Evolutionary conservation across 1,140 invertebrate species (phyloP).

Genomic region (Lepidurus couesii): DNA sequence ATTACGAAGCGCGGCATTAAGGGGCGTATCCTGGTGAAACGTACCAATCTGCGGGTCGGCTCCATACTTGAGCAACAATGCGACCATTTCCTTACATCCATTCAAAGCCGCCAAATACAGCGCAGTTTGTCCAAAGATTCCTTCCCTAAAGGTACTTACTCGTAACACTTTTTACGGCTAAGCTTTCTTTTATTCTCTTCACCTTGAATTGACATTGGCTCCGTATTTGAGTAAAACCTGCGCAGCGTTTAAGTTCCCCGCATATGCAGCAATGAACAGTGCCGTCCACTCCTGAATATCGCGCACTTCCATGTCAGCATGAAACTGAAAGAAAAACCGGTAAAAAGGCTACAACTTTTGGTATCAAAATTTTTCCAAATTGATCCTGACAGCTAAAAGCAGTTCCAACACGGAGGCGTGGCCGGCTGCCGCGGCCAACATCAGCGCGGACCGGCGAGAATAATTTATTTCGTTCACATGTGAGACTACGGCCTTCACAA

Average conservation of each 20-base stretch:
- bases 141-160: neutral
- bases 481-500: neutral
- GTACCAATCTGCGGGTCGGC: neutral
- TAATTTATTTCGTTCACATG: neutral
- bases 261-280: neutral
- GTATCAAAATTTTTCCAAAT: neutral
- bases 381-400: neutral
- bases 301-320: neutral
- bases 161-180: neutral
- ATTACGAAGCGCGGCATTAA: neutral
- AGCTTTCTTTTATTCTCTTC: neutral
- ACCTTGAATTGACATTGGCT: neutral
- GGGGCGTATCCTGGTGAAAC: conserved; percentile 1
- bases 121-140: neutral
- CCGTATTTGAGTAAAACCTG: neutral
- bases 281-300: neutral
- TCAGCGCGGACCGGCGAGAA: neutral
- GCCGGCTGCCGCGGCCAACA: conserved; percentile 9
- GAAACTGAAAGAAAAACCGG: neutral
- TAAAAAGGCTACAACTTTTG: neutral
- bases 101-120: neutral
- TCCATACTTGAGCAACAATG: neutral
- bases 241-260: neutral
- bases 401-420: neutral
- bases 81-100: conserved; percentile 13